Conservation (phyloP, 2,888 invertebrate species). For the Apoderus coryli region DNA sequence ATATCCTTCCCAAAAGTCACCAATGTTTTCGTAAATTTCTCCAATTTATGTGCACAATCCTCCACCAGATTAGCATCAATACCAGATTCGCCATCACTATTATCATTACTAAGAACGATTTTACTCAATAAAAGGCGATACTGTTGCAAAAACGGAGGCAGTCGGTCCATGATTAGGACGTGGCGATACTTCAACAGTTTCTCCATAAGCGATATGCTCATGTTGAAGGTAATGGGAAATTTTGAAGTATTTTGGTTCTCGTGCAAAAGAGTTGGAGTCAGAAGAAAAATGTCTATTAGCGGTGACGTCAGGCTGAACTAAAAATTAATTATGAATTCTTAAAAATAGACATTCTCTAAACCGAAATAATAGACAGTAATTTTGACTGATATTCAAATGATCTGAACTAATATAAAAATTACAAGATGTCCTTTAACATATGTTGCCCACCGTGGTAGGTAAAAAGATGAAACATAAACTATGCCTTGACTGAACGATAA, state of each 20-base stretch:
- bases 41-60: conserved; percentile 30
- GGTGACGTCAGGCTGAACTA: conserved; percentile 25
- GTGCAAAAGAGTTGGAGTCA: conserved; percentile 21
- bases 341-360: conserved; percentile 7
- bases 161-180: conserved; percentile 26
- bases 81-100: conserved; percentile 18
- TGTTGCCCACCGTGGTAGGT: too few relatives aligned
- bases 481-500: too few relatives aligned
- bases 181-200: conserved; percentile 25
- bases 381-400: too few relatives aligned
- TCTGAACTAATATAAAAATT: too few relatives aligned
- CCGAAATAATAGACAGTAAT: conserved; percentile 5
- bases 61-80: conserved; percentile 20
- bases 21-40: conserved; percentile 29
- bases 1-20: conserved; percentile 29
- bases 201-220: conserved; percentile 23
- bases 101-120: conserved; percentile 23
- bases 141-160: conserved; percentile 28
- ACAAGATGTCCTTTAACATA: too few relatives aligned
- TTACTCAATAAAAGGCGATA: conserved; percentile 26
- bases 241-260: too few relatives aligned
- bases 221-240: conserved; percentile 21
- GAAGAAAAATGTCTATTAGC: conserved; percentile 24
- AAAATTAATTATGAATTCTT: conserved; percentile 15
- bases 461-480: too few relatives aligned